A percentile compares a stretch with the other conserved stretches of the same genome.
These are phyloP conservation scores for Lithodes maja DNA, from an alignment of 2,888 invertebrate species.

Conservation along the genomic window DNA sequence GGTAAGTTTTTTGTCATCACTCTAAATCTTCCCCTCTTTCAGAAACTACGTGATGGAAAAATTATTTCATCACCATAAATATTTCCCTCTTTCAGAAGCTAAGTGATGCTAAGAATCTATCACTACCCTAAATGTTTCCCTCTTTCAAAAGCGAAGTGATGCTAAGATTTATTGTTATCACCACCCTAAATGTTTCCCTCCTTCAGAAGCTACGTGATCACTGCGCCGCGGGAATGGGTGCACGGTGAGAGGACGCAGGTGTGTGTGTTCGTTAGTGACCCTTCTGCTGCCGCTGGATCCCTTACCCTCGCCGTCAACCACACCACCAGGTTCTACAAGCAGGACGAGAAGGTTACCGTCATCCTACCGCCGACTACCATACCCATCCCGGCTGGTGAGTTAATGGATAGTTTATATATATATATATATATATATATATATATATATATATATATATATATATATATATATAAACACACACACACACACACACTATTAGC, in stretches of 20 bases:
- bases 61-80: no score
- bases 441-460: not conserved
- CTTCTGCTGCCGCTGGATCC: not conserved
- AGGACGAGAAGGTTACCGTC: not conserved
- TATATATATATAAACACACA: not conserved
- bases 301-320: not conserved
- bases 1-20: no score
- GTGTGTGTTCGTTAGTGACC: conserved; percentile 20
- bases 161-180: no score
- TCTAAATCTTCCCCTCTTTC: no score
- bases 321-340: not conserved
- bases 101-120: no score
- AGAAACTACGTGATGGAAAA: no score
- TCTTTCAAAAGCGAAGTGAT: no score
- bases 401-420: not conserved
- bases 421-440: not conserved
- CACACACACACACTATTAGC: not conserved
- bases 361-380: conserved; percentile 10
- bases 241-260: not conserved
- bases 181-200: no score
- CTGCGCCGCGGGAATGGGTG: conserved; percentile 15
- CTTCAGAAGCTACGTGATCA: conserved; percentile 27
- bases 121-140: no score
- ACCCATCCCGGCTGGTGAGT: conserved; percentile 14
- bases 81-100: no score